Evolutionary conservation across 2,113 vertebrate genomes (phyloP).

Genomic region (Pelusios castaneus): DNA sequence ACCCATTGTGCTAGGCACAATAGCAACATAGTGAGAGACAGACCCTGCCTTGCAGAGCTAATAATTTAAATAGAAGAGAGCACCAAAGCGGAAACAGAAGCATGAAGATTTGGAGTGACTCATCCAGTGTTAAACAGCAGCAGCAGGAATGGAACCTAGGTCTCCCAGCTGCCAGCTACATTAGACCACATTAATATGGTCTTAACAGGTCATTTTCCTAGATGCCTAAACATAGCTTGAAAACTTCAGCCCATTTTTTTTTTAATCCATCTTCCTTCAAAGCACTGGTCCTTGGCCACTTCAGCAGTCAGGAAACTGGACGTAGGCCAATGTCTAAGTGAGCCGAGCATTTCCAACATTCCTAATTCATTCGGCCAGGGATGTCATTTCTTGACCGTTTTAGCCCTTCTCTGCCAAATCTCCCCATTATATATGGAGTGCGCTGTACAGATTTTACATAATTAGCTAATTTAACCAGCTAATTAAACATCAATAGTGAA

Average conservation of each 20-base stretch:
- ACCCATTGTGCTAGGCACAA: background rate
- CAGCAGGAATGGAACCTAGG: background rate
- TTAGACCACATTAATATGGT: too few relatives aligned
- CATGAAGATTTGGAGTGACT: fast-evolving
- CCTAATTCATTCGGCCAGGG: background rate
- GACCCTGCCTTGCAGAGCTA: background rate
- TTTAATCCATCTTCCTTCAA: background rate
- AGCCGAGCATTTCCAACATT: background rate
- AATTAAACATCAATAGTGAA: constrained; percentile 63
- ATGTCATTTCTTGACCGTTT: background rate
- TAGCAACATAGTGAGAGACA: background rate
- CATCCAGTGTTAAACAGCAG: background rate
- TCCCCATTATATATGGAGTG: constrained; percentile 14
- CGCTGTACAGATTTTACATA: constrained; percentile 35
- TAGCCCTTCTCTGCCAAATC: background rate
- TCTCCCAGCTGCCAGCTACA: fast-evolving
- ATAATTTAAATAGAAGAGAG: background rate
- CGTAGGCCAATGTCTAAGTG: background rate
- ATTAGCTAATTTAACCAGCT: constrained; percentile 63
- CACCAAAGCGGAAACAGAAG: background rate
- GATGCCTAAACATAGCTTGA: background rate
- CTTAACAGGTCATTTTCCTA: background rate
- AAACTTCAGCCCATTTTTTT: background rate
- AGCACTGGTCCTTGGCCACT: background rate
- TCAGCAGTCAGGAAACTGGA: background rate